Evolutionary conservation across 2,797 vertebrate species (phyloP), one percentile per base, ranked within the genome.

Genomic region (Crenichthys baileyi): DNA sequence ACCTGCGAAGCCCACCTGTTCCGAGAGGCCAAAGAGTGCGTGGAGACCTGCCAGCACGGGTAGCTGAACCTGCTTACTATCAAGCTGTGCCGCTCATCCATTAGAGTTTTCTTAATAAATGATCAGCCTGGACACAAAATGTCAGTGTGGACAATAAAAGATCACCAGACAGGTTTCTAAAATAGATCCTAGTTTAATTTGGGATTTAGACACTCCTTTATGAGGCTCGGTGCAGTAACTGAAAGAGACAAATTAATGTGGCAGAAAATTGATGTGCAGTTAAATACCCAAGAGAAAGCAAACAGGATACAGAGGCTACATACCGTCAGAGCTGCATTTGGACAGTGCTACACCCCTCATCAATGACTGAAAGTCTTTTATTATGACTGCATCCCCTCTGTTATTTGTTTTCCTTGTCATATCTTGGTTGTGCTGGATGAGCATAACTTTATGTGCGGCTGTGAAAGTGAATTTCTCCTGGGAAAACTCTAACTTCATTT

Each of bases 1-100:
- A 92, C 93, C 91, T 99, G 98, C 92, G 95, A 87, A 84, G 83
- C 72, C 0, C 94, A 94, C 81, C 95, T 95, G 75, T 97, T 97
- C 81, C 95, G 95, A 84, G 94, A 97, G 84, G 96, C 91, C 89
- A 95, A 95, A 56, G 88, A 94, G 89, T 99, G 98, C 5, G 91
- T 98, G 83, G 93, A 94, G 41, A 95, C 91, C 20, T 99, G 98
- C 91, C 90, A 81, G 55, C 90, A 91, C 84, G 91, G 95, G 96
- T 96, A 93, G 73, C 39, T 76, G 67, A 81, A 83, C 79, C 79
- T 31, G 63, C 80, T 70, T 79, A 2, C 76, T 41, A 1, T 78
- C 83, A 79, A 60, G 65, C 86, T 78, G 70, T 22, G 60, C 73
- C 0, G 15, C 72, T 79, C 78, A 83, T 84, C 72, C 77, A 71